Conservation (phyloP, 2,113 vertebrate genomes). For the Lonchura striata region DNA sequence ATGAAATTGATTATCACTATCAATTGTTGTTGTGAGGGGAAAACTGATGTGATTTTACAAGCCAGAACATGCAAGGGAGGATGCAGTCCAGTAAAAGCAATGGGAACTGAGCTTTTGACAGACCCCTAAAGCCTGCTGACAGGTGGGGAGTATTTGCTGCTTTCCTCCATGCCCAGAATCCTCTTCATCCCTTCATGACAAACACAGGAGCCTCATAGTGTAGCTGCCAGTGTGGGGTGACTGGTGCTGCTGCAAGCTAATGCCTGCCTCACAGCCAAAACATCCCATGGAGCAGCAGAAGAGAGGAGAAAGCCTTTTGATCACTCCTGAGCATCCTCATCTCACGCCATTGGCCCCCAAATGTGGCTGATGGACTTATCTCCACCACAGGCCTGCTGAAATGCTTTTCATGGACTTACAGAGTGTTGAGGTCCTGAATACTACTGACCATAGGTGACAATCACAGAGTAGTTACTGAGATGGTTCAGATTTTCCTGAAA, state of each 20-base stretch:
- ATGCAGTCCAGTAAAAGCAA: background rate
- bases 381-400: background rate
- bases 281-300: background rate
- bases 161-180: background rate
- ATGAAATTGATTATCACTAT: background rate
- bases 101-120: background rate
- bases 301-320: background rate
- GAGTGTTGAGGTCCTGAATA: background rate
- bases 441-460: background rate
- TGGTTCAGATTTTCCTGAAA: background rate
- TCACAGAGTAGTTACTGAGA: background rate
- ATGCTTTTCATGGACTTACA: background rate
- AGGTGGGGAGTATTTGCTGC: background rate
- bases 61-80: background rate
- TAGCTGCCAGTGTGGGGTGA: background rate
- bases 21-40: background rate
- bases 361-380: background rate
- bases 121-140: background rate
- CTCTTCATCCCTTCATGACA: background rate
- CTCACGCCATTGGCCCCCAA: background rate
- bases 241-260: background rate
- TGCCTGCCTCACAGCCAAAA: background rate
- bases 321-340: background rate
- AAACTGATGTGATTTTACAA: background rate
- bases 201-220: background rate